A percentile compares a stretch with the other conserved stretches of the same genome.
Conservation (phyloP, 2,113 vertebrate species). For the Stomatorhinus ivindoensis region DNA sequence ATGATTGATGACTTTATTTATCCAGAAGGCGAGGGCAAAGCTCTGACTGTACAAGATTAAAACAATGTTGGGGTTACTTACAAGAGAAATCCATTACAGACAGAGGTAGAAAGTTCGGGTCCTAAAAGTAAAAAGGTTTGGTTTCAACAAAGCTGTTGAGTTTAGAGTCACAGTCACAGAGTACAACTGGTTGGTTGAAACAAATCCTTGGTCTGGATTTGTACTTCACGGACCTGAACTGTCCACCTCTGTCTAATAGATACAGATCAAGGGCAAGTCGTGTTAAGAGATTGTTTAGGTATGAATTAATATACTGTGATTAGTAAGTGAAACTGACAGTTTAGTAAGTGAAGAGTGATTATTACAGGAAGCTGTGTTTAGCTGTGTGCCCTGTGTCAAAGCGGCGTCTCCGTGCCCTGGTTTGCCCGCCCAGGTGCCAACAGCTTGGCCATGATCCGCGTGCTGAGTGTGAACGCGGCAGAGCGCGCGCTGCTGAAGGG, state of each 20-base stretch:
- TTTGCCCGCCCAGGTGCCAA: conserved; percentile 68
- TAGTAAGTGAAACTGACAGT: background rate
- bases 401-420: background rate
- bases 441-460: conserved; percentile 86
- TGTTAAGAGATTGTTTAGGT: background rate
- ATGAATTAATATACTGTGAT: background rate
- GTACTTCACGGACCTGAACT: no score
- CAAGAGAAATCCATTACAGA: no score
- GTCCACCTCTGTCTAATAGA: no score
- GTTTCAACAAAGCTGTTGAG: no score
- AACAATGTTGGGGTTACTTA: background rate
- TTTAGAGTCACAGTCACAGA: no score
- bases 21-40: background rate
- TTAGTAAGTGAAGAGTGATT: background rate
- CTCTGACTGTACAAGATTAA: background rate
- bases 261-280: background rate
- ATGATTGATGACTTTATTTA: background rate
- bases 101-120: no score
- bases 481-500: conserved; percentile 89
- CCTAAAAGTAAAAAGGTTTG: no score
- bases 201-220: no score
- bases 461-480: conserved; percentile 74
- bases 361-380: background rate
- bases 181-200: no score
- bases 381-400: background rate